These are phyloP conservation scores for Camponotus pennsylvanicus DNA, from an alignment of 1,140 invertebrate species.

Conservation along the genomic window DNA sequence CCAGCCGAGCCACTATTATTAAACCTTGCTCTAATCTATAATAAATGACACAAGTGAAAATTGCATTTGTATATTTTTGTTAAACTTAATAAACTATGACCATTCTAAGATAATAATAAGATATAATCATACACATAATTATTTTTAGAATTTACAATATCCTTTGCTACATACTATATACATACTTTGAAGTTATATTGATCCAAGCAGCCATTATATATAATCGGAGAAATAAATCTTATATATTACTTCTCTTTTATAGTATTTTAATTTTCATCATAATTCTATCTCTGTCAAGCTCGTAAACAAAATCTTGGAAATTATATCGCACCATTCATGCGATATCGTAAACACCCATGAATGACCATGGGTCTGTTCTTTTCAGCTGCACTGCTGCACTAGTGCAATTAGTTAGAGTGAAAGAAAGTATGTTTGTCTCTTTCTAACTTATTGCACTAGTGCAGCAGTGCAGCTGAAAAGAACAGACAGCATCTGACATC, in stretches of 20 bases:
- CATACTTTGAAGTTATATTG: constrained; percentile 44
- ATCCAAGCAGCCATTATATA: constrained; percentile 39
- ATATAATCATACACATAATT: neutral
- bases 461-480: too few species aligned
- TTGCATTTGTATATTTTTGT: neutral
- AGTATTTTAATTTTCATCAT: neutral
- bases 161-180: constrained; percentile 9
- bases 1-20: constrained; percentile 75
- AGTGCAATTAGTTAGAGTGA: too few species aligned
- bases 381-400: too few species aligned
- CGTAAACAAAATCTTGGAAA: neutral
- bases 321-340: neutral
- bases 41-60: constrained; percentile 9
- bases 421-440: too few species aligned
- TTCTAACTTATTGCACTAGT: too few species aligned
- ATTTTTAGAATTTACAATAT: neutral
- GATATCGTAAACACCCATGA: neutral
- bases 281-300: neutral
- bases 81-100: neutral
- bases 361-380: too few species aligned
- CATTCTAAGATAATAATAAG: neutral
- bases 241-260: neutral
- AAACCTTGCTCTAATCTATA: constrained; percentile 77
- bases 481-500: neutral
- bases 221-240: neutral